A percentile compares a stretch with the other conserved stretches of the same genome.
phyloP scores from a whole-genome alignment of 2,888 invertebrate genomes.

The Drosophila hamatofila region DNA sequence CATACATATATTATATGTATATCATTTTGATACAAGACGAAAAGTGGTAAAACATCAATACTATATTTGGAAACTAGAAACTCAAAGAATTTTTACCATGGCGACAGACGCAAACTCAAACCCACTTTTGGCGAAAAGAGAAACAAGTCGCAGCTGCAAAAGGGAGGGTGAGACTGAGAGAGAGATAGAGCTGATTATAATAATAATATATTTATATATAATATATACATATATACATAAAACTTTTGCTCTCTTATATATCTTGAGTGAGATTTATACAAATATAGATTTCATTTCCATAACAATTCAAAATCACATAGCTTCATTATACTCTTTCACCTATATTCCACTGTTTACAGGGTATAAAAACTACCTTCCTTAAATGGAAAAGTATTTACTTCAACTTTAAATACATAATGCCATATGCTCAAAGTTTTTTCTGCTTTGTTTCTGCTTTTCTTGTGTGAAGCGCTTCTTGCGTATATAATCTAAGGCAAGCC shows the following conservation, averaged over 20 bases:
- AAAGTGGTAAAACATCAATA: slow-evolving; percentile 24
- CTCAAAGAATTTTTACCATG: slow-evolving; percentile 41
- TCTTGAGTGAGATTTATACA: too few relatives aligned
- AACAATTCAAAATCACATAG: too few relatives aligned
- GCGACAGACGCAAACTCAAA: slow-evolving; percentile 7
- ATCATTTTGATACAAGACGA: slow-evolving; percentile 1
- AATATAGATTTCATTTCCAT: neutral
- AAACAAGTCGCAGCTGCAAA: neutral
- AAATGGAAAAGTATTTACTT: slow-evolving; percentile 37
- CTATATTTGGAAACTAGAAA: slow-evolving; percentile 52
- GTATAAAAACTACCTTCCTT: slow-evolving; percentile 30
- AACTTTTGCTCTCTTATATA: neutral
- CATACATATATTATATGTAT: neutral
- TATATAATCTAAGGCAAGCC: slow-evolving; percentile 13
- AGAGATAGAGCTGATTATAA: neutral
- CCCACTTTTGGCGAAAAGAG: neutral
- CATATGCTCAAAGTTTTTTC: slow-evolving; percentile 12
- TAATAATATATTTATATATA: neutral
- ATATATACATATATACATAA: neutral
- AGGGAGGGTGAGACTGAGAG: neutral
- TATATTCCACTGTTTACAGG: neutral
- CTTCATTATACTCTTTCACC: neutral
- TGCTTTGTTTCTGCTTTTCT: neutral
- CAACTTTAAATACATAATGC: slow-evolving; percentile 28
- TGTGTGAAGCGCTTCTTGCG: slow-evolving; percentile 12